Base-by-base conservation (phyloP, 2,113 vertebrate genomes). In the Sclerurus mexicanus region DNA sequence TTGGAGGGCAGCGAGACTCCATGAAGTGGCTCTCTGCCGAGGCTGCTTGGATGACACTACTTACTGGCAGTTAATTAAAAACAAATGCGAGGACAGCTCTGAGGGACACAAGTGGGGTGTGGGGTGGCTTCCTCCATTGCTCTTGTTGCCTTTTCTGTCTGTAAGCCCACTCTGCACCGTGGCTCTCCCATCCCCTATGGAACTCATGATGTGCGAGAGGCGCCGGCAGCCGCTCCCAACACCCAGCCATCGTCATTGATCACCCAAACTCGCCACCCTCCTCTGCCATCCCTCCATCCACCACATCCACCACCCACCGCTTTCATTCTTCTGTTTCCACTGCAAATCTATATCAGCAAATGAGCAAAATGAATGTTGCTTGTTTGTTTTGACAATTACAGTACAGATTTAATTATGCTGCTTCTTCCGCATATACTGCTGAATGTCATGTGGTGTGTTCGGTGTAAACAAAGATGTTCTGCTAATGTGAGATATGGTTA, bases 371-470 rank as follows among this genome's bases (percentile, higher is more conserved):
- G 24, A 87, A n/a, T 15, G 37, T 53, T 83, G 94, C 94, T 95
- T 79, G 62, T 95, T 96, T 96, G 89, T 95, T 95, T 94, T 96
- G 92, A 81, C 93, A 95, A 49, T 76, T 83, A n/a, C 53, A 89
- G 84, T 3, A 6, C 52, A 72, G 87, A 53, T 93, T 94, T 92
- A 95, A 90, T 95, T 89, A 28, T 46, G 4, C 47, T 87, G 44
- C 63, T 56, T 77, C 92, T 85, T 90, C 80, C 75, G 52, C 11
- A 0, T 83, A 16, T 72, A 62, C 62, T 73, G 90, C 89, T 35
- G 89, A 53, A 60, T 49, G 87, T 87, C 90, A 14, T 40, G 84
- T 39, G 86, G 40, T n/a, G 33, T 44, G 79, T 35, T 40, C 39
- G 87, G 69, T 8, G 6, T 79, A 93, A 97, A 94, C 91, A 97